Conservation (phyloP, 1,140 invertebrate species). For the Musca domestica region DNA sequence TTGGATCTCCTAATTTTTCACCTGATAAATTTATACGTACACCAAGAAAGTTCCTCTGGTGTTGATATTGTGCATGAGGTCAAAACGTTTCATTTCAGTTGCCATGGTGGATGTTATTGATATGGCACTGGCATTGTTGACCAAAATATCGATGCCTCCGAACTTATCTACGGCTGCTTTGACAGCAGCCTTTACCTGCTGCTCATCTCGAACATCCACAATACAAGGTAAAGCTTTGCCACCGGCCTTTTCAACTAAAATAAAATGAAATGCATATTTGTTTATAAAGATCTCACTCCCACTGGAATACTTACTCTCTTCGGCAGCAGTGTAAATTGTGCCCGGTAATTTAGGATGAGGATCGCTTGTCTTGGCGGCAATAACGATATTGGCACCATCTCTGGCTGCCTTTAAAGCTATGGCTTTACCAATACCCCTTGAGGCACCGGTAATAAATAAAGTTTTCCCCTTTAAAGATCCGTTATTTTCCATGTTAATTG, state of each 20-base stretch:
- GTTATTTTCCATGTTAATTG: background rate
- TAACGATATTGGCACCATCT: conserved; percentile 93
- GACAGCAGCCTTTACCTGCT: conserved; percentile 78
- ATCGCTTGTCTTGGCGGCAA: conserved; percentile 92
- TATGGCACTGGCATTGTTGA: conserved; percentile 98
- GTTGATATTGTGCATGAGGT: conserved; percentile 92
- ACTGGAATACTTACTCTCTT: conserved; percentile 89
- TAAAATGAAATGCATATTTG: conserved; percentile 11
- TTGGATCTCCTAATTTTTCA: too few relatives aligned
- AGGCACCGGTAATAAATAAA: conserved; percentile 94
- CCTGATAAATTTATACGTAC: too few relatives aligned
- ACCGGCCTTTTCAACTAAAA: conserved; percentile 83
- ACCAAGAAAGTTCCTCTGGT: conserved; percentile 88
- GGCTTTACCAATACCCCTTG: conserved; percentile 94
- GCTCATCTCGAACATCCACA: conserved; percentile 90
- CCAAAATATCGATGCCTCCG: conserved; percentile 91
- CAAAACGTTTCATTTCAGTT: conserved; percentile 95
- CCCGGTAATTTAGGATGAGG: conserved; percentile 95
- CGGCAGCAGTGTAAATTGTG: conserved; percentile 94
- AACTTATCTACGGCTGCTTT: conserved; percentile 84
- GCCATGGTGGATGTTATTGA: conserved; percentile 79
- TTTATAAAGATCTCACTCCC: background rate
- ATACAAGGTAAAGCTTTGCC: conserved; percentile 90
- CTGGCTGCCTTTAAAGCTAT: conserved; percentile 91
- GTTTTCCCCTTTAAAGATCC: conserved; percentile 87